phyloP scores from a whole-genome alignment of 64 coral and sea anemone species.

The Montipora cactus region DNA sequence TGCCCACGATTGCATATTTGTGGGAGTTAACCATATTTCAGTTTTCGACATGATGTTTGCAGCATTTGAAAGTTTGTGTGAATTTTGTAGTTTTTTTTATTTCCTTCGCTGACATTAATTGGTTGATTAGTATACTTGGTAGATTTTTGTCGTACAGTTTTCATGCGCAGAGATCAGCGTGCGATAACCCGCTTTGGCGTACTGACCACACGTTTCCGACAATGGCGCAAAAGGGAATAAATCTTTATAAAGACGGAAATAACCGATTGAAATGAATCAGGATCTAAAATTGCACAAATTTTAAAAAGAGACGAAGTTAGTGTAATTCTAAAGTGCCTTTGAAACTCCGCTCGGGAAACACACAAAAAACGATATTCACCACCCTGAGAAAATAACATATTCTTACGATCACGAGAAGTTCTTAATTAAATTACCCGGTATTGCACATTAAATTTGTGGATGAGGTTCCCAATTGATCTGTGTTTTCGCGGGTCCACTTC shows the following conservation, averaged over 20 bases:
- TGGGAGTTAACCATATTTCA: not conserved
- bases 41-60: not conserved
- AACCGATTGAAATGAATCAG: not conserved
- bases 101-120: not conserved
- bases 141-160: not conserved
- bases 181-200: not conserved
- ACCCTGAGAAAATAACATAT: not conserved
- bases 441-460: no score
- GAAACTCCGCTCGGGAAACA: not conserved
- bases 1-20: not conserved
- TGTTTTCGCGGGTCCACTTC: no score
- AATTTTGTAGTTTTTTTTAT: not conserved
- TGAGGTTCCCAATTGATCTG: no score
- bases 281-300: not conserved
- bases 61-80: not conserved
- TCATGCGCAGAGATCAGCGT: not conserved
- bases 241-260: not conserved
- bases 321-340: not conserved
- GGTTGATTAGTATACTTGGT: not conserved
- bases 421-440: not conserved
- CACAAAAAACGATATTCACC: not conserved
- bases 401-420: not conserved
- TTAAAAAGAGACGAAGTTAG: not conserved
- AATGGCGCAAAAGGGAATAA: not conserved
- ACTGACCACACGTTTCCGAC: not conserved